phyloP scores from a whole-genome alignment of 2,888 invertebrate species.

The Leptinotarsa haldemani region DNA sequence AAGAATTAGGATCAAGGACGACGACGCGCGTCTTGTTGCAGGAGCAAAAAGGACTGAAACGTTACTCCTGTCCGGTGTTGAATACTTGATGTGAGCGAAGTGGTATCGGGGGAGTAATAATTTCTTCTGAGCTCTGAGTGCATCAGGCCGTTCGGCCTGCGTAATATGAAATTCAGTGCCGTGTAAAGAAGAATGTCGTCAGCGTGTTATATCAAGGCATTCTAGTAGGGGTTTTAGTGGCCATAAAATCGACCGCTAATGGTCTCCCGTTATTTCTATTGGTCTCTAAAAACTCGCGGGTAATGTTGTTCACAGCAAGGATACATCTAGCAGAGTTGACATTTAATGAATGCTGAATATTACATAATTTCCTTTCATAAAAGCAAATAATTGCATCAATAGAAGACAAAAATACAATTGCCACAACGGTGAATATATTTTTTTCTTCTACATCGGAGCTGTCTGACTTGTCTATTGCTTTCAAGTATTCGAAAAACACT shows the following conservation, averaged over 20 bases:
- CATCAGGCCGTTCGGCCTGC: constrained; percentile 43
- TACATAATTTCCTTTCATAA: too few species aligned
- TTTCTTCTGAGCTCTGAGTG: constrained; percentile 50
- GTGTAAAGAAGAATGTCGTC: constrained; percentile 42
- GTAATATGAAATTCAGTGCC: constrained; percentile 43
- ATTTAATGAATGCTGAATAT: too few species aligned
- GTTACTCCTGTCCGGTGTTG: constrained; percentile 39
- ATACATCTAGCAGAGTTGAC: too few species aligned
- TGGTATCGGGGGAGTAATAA: constrained; percentile 49
- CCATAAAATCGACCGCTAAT: constrained; percentile 5
- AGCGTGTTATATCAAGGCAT: constrained; percentile 24
- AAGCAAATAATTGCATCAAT: too few species aligned
- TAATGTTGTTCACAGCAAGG: not conserved
- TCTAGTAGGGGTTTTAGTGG: constrained; percentile 3
- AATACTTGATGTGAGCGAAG: constrained; percentile 49
- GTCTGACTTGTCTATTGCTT: too few species aligned
- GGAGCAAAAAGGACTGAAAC: constrained; percentile 16
- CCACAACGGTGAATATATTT: too few species aligned
- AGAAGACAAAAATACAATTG: too few species aligned
- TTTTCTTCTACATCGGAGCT: too few species aligned
- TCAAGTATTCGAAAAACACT: too few species aligned
- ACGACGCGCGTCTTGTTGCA: constrained; percentile 14
- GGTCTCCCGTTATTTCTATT: not conserved
- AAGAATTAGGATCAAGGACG: constrained; percentile 21
- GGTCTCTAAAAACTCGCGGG: not conserved